These are phyloP conservation scores for Anthoscopus minutus DNA, from an alignment of 2,113 vertebrate genomes.

Conservation along the genomic window DNA sequence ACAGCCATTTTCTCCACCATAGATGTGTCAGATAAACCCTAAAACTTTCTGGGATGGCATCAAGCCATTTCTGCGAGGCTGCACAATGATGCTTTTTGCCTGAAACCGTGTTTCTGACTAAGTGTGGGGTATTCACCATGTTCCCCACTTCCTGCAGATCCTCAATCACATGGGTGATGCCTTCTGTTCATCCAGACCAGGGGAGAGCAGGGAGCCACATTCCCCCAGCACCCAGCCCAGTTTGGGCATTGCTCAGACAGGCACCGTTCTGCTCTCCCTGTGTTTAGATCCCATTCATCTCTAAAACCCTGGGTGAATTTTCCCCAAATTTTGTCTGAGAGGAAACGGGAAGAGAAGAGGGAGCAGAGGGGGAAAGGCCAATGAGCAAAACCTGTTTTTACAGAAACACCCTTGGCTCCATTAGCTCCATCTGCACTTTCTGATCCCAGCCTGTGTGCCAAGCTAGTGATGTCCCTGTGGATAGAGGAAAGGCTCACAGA, in stretches of 20 bases:
- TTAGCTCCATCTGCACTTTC: background rate
- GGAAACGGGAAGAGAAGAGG: background rate
- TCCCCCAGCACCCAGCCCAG: background rate
- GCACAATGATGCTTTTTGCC: background rate
- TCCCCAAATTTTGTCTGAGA: background rate
- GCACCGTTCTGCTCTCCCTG: background rate
- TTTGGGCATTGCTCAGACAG: background rate
- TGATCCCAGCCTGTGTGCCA: background rate
- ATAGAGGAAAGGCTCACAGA: background rate
- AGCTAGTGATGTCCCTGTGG: background rate
- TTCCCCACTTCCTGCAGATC: background rate
- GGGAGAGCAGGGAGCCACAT: background rate
- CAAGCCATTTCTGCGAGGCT: background rate
- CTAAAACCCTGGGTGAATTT: background rate
- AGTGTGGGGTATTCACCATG: background rate
- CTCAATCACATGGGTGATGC: background rate
- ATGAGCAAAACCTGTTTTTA: background rate
- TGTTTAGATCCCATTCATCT: background rate
- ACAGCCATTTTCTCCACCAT: background rate
- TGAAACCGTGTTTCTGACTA: background rate
- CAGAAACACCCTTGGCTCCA: background rate
- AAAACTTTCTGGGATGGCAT: background rate
- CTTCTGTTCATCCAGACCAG: background rate
- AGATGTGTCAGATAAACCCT: background rate
- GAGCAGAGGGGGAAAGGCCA: background rate